Evolutionary conservation across 2,888 invertebrate species (phyloP).

Genomic region (Ormyrus labotus): DNA sequence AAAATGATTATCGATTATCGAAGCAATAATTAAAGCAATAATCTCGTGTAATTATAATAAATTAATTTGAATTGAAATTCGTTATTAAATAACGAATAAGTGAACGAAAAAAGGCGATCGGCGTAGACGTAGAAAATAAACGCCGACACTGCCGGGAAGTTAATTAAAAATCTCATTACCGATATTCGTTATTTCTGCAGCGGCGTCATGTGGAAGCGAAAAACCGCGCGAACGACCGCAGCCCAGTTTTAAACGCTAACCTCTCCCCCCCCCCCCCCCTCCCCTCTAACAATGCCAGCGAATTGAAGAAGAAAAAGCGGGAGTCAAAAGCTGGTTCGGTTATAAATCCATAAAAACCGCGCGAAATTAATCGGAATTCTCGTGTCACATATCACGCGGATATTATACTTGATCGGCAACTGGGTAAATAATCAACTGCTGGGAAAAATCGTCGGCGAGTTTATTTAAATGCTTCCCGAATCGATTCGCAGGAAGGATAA

Average conservation of each 20-base stretch:
- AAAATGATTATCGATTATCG: too few species aligned
- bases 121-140: neutral
- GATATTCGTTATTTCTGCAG: neutral
- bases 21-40: too few species aligned
- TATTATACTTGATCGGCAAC: conserved; percentile 18
- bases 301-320: neutral
- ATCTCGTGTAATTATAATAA: too few species aligned
- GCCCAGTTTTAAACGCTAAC: conserved; percentile 27
- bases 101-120: too few species aligned
- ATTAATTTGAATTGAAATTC: conserved; percentile 1
- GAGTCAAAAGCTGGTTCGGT: conserved; percentile 17
- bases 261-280: neutral
- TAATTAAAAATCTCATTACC: conserved; percentile 41
- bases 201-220: neutral
- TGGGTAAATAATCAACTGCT: conserved; percentile 4
- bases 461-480: too few species aligned
- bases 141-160: neutral
- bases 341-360: conserved; percentile 49
- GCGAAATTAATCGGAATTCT: conserved; percentile 52
- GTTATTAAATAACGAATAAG: neutral
- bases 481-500: too few species aligned
- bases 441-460: neutral
- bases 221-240: conserved; percentile 19
- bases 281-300: neutral
- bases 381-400: conserved; percentile 6